These are phyloP conservation scores for Caenorhabditis japonica DNA, from an alignment of 2,888 invertebrate genomes.

Conservation along the genomic window DNA sequence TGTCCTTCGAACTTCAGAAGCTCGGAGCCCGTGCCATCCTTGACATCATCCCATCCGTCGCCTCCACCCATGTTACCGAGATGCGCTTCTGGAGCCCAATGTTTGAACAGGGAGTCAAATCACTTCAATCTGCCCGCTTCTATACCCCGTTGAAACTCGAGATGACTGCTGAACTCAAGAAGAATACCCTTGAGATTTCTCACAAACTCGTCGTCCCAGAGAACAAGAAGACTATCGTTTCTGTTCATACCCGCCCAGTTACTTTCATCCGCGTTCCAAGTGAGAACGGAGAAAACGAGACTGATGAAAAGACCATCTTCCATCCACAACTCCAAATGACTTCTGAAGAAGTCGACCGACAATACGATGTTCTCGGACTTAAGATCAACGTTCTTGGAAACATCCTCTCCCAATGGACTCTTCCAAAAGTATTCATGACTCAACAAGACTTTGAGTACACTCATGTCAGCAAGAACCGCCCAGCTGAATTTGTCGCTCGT, in stretches of 20 bases:
- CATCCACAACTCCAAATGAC: slow-evolving; percentile 51
- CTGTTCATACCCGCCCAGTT: slow-evolving; percentile 61
- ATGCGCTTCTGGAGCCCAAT: slow-evolving; percentile 62
- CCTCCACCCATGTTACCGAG: slow-evolving; percentile 52
- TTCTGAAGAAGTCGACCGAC: slow-evolving; percentile 41
- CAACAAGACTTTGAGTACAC: slow-evolving; percentile 64
- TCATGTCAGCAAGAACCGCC: slow-evolving; percentile 44
- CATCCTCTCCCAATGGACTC: slow-evolving; percentile 49
- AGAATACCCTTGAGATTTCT: slow-evolving; percentile 30
- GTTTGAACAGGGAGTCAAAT: slow-evolving; percentile 66
- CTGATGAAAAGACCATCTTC: slow-evolving; percentile 67
- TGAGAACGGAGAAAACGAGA: slow-evolving; percentile 52
- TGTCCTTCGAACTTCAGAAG: slow-evolving; percentile 37
- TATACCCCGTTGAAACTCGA: slow-evolving; percentile 65
- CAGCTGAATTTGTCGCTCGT: slow-evolving; percentile 31
- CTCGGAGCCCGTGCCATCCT: slow-evolving; percentile 40
- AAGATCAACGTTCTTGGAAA: slow-evolving; percentile 57
- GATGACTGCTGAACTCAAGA: slow-evolving; percentile 27
- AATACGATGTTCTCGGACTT: slow-evolving; percentile 52
- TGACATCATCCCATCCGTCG: slow-evolving; percentile 39
- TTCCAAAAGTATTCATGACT: slow-evolving; percentile 49
- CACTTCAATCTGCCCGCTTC: slow-evolving; percentile 56
- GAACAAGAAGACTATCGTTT: slow-evolving; percentile 47
- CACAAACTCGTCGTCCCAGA: slow-evolving; percentile 42
- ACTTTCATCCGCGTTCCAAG: slow-evolving; percentile 63